Base-by-base conservation (phyloP, 2,888 invertebrate genomes). In the Xestia rhomboidea region DNA sequence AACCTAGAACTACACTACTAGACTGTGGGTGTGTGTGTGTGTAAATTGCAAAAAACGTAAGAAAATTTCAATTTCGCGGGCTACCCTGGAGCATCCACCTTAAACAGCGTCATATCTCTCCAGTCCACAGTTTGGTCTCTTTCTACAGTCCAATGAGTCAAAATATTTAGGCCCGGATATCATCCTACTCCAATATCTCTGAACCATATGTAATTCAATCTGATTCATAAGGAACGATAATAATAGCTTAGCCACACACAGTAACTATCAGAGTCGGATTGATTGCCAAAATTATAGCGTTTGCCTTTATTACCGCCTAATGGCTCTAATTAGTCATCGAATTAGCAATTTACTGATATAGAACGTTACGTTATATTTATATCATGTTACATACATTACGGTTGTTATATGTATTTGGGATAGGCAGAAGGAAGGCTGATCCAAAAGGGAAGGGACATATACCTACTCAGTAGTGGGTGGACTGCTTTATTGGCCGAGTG, bases 331-430 rank as follows among this genome's bases (percentile, higher is more conserved):
- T 80, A 80, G 41, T 80, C 68, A 83, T 67, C 30, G 24, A 46
- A 78, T 83, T 78, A 69, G 68, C 41, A 68, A 83, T 79, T 77
- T 46, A 69, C 66, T 66, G 49, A 51, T 54, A 18, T 63, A 64
- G 68, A 63, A 68, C 54, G 38, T 51, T 49, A 67, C n/a, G 6
- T 76, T 6, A 13, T 27, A 41, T n/a, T 7, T 41, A 41, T n/a
- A 46, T 54, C 21, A n/a, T 46, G 27, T 63, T 51, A 13, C 49
- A 21, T 49, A 11, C 24, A 44, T 68, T 13, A 51, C 4, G n/a
- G 13, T 46, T 34, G 46, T 11, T 13, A 24, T 7, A 41, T 67
- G 18, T 38, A 21, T 51, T 51, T 76, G 8, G 8, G 44, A 49
- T 30, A 24, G 49, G 21, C 34, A 54, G n/a, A n/a, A 54, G 54